Evolutionary conservation across 2,888 invertebrate species (phyloP).

Genomic region (Athripsodes cinereus): DNA sequence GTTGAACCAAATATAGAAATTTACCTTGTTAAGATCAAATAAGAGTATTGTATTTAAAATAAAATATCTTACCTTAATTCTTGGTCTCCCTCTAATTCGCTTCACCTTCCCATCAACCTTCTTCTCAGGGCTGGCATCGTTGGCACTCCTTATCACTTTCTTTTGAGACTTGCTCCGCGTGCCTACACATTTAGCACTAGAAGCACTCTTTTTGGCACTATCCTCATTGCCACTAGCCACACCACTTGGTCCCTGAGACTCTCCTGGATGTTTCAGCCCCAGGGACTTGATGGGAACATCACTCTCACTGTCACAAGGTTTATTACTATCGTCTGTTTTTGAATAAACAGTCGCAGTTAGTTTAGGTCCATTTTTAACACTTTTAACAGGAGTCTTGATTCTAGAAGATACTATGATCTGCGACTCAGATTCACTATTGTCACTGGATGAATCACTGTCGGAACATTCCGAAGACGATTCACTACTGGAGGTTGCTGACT

Average conservation of each 20-base stretch:
- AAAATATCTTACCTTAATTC: slow-evolving; percentile 41
- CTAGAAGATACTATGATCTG: slow-evolving; percentile 4
- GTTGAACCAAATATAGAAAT: too few relatives aligned
- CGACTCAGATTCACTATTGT: slow-evolving; percentile 10
- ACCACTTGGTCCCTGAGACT: slow-evolving; percentile 27
- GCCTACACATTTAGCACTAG: slow-evolving; percentile 24
- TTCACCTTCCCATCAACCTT: slow-evolving; percentile 35
- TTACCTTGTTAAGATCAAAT: too few relatives aligned
- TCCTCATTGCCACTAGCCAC: slow-evolving; percentile 34
- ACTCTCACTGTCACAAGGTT: slow-evolving; percentile 35
- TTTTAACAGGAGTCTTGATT: slow-evolving; percentile 7
- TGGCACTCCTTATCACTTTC: slow-evolving; percentile 22
- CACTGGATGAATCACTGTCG: slow-evolving; percentile 39
- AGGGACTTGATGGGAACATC: slow-evolving; percentile 28
- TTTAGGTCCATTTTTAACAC: slow-evolving; percentile 40
- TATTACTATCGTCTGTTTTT: slow-evolving; percentile 39
- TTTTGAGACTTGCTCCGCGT: slow-evolving; percentile 24
- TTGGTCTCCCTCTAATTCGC: slow-evolving; percentile 39
- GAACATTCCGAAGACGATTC: slow-evolving; percentile 44
- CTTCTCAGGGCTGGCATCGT: slow-evolving; percentile 25
- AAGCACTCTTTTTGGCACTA: slow-evolving; percentile 32
- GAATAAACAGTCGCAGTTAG: slow-evolving; percentile 37
- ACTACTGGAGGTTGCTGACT: slow-evolving; percentile 37
- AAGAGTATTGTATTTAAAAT: too few relatives aligned
- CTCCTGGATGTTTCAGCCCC: slow-evolving; percentile 19